Base-by-base conservation (phyloP, 2,113 vertebrate genomes). In the Corvus moneduloides region DNA sequence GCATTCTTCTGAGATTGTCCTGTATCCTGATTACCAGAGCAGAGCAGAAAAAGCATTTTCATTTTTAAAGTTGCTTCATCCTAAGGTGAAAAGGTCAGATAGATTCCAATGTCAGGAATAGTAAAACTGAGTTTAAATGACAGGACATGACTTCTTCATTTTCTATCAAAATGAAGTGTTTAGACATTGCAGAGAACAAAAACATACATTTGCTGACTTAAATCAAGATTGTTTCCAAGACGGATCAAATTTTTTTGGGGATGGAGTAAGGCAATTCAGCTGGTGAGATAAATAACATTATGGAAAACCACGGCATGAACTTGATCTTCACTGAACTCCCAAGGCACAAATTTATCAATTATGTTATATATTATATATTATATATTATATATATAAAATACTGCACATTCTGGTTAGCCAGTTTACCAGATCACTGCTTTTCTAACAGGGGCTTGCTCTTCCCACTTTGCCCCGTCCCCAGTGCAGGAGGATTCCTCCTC, bases 121-220 rank as follows among this genome's bases (percentile, higher is more conserved):
- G 19, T 68, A 87, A 91, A 84, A 91, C n/a, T 84, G 78, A 93
- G 21, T 21, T 46, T 67, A 93, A 93, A 85, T 55, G 93, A 95
- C 78, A 95, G 69, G 71, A 73, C 46, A 51, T 7, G 87, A 80
- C 76, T 94, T 85, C 67, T 89, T 84, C 55, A 54, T 91, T 85
- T 94, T 39, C 91, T 68, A 69, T 80, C 84, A 79, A 75, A 91
- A 85, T 62, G 63, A 96, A 93, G 93, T 59, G 81, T 79, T 97
- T 93, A 54, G 87, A 87, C 93, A 85, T 23, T 1, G 11, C 54
- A 84, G 89, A 76, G 93, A 85, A 89, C 24, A 89, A 94, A 93
- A 92, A 44, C 74, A 87, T 83, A 59, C 71, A 55, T 95, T 85
- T 88, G 33, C 79, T 95, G 93, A 77, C 78, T 93, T 77, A 66